A percentile compares a stretch with the other conserved stretches of the same genome.
Evolutionary conservation across 2,888 invertebrate species (phyloP).

Genomic region (Mystacides longicornis): DNA sequence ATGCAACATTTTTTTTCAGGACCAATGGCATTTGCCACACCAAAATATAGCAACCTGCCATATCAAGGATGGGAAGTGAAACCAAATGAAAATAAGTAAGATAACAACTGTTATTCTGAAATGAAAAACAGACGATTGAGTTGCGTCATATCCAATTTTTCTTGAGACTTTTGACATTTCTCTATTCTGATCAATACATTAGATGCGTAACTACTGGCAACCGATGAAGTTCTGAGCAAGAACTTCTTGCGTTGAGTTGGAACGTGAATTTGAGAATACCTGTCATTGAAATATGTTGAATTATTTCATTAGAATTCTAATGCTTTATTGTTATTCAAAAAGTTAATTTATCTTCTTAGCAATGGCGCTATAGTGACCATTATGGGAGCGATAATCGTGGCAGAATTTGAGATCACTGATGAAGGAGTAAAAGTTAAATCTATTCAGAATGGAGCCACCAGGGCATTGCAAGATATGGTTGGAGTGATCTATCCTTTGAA

Average conservation of each 20-base stretch:
- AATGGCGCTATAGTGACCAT: slow-evolving; percentile 46
- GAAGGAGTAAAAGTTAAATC: slow-evolving; percentile 39
- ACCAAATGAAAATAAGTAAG: slow-evolving; percentile 54
- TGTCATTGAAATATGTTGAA: too few relatives aligned
- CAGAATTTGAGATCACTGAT: slow-evolving; percentile 46
- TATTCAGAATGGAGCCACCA: slow-evolving; percentile 57
- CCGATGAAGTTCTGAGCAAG: too few relatives aligned
- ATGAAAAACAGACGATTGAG: too few relatives aligned
- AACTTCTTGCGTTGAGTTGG: too few relatives aligned
- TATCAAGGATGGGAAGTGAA: slow-evolving; percentile 81
- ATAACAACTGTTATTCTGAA: too few relatives aligned
- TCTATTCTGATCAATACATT: too few relatives aligned
- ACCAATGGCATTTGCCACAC: slow-evolving; percentile 65
- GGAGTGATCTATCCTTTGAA: slow-evolving; percentile 54
- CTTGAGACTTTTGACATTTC: too few relatives aligned
- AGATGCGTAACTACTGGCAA: too few relatives aligned
- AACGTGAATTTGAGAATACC: too few relatives aligned
- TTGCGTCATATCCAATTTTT: too few relatives aligned
- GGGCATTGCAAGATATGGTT: slow-evolving; percentile 52
- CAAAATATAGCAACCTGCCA: slow-evolving; percentile 72
- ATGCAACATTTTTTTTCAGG: slow-evolving; percentile 33
- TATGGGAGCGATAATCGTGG: slow-evolving; percentile 48
- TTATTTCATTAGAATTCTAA: too few relatives aligned
- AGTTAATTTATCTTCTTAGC: slow-evolving; percentile 11
- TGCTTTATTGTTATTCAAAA: too few relatives aligned